Conservation (phyloP, 2,113 vertebrate genomes). For the Ursus arctos region DNA sequence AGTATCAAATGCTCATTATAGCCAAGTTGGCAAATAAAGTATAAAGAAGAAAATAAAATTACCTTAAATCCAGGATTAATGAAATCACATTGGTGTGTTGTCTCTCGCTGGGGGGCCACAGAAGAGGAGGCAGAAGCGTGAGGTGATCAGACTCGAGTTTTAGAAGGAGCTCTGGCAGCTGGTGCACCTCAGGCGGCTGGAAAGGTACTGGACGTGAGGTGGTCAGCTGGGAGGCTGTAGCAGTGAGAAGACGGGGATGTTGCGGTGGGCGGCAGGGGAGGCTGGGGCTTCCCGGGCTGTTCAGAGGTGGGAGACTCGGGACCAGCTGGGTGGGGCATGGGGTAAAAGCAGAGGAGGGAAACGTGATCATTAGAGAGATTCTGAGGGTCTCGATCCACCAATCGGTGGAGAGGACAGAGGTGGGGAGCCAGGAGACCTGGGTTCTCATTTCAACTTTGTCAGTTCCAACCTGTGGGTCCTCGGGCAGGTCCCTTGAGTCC, state of each 20-base stretch:
- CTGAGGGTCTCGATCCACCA: not conserved
- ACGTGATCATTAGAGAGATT: not conserved
- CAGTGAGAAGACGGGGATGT: rapidly evolving
- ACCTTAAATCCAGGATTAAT: not conserved
- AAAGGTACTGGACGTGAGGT: not conserved
- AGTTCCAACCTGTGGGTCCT: not conserved
- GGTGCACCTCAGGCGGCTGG: not conserved
- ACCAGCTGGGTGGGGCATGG: not conserved
- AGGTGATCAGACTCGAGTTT: not conserved
- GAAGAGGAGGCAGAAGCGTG: not conserved
- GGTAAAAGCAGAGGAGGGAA: not conserved
- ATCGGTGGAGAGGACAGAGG: not conserved
- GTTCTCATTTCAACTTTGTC: not conserved
- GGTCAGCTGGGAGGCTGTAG: not conserved
- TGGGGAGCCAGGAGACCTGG: not conserved
- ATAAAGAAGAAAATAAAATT: constrained; percentile 60
- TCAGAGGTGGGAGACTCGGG: not conserved
- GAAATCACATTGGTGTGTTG: not conserved
- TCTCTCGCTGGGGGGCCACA: not conserved
- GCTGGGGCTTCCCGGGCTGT: rapidly evolving
- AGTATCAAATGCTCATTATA: constrained; percentile 9
- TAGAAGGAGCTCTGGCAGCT: not conserved
- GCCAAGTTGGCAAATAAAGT: not conserved
- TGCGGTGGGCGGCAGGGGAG: not conserved
- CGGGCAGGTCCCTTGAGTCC: too few relatives aligned